Evolutionary conservation across 2,888 invertebrate species (phyloP).

Genomic region (Drosophila niveifrons): DNA sequence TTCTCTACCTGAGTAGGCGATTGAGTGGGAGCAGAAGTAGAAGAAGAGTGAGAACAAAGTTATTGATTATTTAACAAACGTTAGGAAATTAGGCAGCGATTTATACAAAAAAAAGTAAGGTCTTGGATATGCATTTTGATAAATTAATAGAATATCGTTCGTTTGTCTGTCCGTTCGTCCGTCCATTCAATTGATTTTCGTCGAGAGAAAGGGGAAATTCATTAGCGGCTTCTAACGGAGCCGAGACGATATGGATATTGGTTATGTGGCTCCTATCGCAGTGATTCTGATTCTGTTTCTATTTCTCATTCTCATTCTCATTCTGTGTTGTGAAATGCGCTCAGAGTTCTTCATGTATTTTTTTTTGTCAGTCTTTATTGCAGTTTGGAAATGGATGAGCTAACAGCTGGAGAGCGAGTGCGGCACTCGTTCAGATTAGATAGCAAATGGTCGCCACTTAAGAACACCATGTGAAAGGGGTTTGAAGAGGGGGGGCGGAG

Average conservation of each 20-base stretch:
- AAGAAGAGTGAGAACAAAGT: slow-evolving; percentile 25
- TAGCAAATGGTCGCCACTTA: slow-evolving; percentile 66
- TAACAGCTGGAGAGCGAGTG: slow-evolving; percentile 79
- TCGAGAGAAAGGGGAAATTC: slow-evolving; percentile 55
- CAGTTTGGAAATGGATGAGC: slow-evolving; percentile 74
- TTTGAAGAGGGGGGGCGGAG: background rate
- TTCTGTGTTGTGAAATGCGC: slow-evolving; percentile 46
- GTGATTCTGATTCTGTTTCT: slow-evolving; percentile 32
- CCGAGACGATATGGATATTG: slow-evolving; percentile 54
- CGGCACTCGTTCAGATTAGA: slow-evolving; percentile 73
- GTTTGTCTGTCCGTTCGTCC: slow-evolving; percentile 26
- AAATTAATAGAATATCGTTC: slow-evolving; percentile 75
- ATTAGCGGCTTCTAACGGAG: slow-evolving; percentile 69
- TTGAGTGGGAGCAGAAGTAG: background rate
- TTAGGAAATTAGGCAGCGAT: slow-evolving; percentile 80
- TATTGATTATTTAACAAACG: slow-evolving; percentile 77
- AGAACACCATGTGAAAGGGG: slow-evolving; percentile 1
- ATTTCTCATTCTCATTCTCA: background rate
- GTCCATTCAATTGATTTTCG: slow-evolving; percentile 72
- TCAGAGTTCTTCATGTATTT: slow-evolving; percentile 24
- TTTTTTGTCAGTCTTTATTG: slow-evolving; percentile 57
- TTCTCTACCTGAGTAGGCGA: slow-evolving; percentile 46
- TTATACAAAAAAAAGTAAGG: slow-evolving; percentile 56
- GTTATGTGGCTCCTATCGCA: slow-evolving; percentile 19
- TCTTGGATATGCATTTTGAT: slow-evolving; percentile 69